Evolutionary conservation across 2,113 vertebrate species (phyloP), one percentile per base, ranked within the genome.

Genomic region (Hippoglossus stenolepis): DNA sequence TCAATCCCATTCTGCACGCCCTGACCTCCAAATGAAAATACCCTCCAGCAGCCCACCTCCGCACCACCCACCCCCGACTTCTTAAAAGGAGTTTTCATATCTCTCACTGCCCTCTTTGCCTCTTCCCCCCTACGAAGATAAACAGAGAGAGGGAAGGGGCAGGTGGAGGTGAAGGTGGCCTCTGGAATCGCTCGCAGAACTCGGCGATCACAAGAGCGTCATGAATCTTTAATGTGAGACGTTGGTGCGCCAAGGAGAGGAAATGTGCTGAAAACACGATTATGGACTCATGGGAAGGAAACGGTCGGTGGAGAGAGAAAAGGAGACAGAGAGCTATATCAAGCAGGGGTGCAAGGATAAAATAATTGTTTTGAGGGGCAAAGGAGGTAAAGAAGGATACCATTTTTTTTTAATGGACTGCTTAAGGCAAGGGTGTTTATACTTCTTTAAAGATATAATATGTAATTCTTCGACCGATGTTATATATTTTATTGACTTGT

Each of bases 241-340:
- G 83, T 83, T 82, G 70, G 86, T 13, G 54, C 45, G 20, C 77
- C 78, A 69, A 85, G 82, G 83, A 87, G 84, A 88, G 85, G 81
- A 90, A 89, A 90, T 91, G 89, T 89, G 87, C 87, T 89, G 90
- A 91, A 91, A 93, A 92, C 80, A 77, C 87, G 88, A 91, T 92
- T 90, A 90, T 74, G 57, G 79, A 84, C 87, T 88, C 84, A 53
- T 65, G 77, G 82, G 70, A 80, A 84, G 68, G 66, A 81, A 78
- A 83, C 45, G 5, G 11, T 62, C 79, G 74, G 67, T 56, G 54
- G 40, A 72, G 75, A 69, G 74, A 82, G 76, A 74, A 45, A 72
- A 54, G 81, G 57, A 77, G 69, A 31, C 35, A 65, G 47, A 66
- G 60, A 66, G 40, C 23, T 23, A 51, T 21, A 82, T 70, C 62